A percentile compares a stretch with the other conserved stretches of the same genome.
Evolutionary conservation across 2,113 vertebrate genomes (phyloP).

Genomic region (Crotalus helleri): DNA sequence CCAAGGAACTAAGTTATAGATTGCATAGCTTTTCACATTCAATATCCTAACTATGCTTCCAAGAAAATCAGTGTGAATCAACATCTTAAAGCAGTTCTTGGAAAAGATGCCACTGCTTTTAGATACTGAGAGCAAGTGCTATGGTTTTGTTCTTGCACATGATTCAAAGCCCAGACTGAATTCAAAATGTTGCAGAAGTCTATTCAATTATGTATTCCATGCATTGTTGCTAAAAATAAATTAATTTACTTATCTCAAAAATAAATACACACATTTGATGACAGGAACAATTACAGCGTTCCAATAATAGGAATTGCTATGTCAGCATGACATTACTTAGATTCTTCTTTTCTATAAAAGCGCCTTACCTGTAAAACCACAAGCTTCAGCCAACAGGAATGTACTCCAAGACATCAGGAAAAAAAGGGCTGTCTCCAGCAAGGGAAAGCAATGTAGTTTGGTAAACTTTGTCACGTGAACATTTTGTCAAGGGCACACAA

Average conservation of each 20-base stretch:
- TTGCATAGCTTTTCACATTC: neutral
- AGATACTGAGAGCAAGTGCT: neutral
- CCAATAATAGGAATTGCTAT: neutral
- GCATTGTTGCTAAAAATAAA: neutral
- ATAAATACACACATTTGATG: neutral
- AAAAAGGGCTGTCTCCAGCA: constrained; percentile 97
- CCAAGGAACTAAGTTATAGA: neutral
- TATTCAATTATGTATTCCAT: neutral
- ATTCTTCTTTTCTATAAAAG: neutral
- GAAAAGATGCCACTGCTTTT: neutral
- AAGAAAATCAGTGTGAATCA: neutral
- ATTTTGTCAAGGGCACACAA: constrained; percentile 73
- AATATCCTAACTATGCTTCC: neutral
- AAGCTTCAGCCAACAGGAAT: constrained; percentile 94
- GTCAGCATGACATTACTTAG: neutral
- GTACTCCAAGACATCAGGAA: constrained; percentile 99
- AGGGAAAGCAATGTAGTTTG: constrained; percentile 95
- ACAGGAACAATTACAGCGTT: neutral
- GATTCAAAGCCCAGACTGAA: neutral
- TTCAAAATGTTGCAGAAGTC: neutral
- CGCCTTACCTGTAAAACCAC: constrained; percentile 91
- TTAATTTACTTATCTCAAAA: neutral
- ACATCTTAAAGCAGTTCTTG: neutral
- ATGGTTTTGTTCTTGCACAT: neutral
- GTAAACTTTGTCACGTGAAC: constrained; percentile 96